Conservation (phyloP, 1,140 invertebrate genomes). For the Cardiocondyla obscurior region DNA sequence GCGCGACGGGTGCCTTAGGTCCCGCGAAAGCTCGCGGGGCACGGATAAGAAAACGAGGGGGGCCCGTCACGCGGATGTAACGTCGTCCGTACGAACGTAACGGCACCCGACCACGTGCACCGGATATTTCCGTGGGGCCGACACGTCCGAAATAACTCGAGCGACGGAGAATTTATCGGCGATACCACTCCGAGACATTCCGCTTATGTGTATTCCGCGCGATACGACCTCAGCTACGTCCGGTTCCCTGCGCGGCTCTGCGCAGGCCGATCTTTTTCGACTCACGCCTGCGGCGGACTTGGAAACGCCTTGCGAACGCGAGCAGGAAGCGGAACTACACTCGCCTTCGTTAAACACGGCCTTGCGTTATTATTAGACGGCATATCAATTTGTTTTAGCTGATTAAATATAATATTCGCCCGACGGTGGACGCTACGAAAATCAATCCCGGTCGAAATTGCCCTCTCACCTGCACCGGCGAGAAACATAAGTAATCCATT, state of each 20-base stretch:
- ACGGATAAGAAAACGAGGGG: background rate
- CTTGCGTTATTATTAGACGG: background rate
- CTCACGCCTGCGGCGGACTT: background rate
- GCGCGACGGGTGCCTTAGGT: background rate
- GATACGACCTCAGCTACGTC: constrained; percentile 20
- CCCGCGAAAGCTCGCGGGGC: background rate
- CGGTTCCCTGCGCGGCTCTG: background rate
- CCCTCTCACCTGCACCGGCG: background rate
- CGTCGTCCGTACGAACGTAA: constrained; percentile 28
- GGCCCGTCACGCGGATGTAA: constrained; percentile 8
- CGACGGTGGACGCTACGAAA: background rate
- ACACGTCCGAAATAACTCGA: constrained; percentile 55
- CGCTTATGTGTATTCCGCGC: constrained; percentile 38
- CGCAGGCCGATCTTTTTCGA: constrained; percentile 40
- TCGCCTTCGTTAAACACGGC: background rate
- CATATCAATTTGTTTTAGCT: background rate
- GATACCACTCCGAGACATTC: constrained; percentile 55
- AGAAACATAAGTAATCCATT: background rate
- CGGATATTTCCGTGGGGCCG: constrained; percentile 64
- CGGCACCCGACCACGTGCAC: constrained; percentile 45
- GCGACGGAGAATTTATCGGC: constrained; percentile 66
- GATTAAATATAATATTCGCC: background rate
- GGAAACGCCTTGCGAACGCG: background rate
- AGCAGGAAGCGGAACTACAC: background rate
- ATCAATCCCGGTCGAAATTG: background rate